These are phyloP conservation scores for Acholoe squamosa DNA, from an alignment of 2,888 invertebrate genomes.

Conservation along the genomic window DNA sequence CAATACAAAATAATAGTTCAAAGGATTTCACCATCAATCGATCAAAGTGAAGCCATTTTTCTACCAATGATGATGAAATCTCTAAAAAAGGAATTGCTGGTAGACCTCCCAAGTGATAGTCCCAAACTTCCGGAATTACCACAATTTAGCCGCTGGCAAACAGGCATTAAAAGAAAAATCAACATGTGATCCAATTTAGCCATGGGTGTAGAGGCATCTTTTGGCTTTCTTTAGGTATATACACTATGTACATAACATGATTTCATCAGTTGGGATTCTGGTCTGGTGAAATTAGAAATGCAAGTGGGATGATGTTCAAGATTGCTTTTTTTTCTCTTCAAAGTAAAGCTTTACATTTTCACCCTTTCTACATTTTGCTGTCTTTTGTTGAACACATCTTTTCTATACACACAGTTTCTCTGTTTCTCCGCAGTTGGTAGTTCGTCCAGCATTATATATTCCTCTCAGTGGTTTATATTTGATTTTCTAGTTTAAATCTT, in stretches of 20 bases:
- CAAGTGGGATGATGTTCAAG: conserved; percentile 30
- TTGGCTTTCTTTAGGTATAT: too few relatives aligned
- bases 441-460: neutral
- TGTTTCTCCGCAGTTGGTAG: conserved; percentile 3
- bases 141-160: too few relatives aligned
- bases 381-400: neutral
- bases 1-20: too few relatives aligned
- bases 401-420: neutral
- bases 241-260: neutral
- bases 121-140: too few relatives aligned
- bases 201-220: too few relatives aligned
- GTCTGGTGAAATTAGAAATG: neutral
- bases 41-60: too few relatives aligned
- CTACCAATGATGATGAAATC: too few relatives aligned
- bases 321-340: conserved; percentile 21
- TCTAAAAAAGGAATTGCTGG: too few relatives aligned
- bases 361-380: neutral
- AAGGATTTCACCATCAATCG: too few relatives aligned
- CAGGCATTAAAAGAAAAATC: too few relatives aligned
- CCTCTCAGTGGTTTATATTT: conserved; percentile 1
- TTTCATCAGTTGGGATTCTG: neutral
- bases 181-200: too few relatives aligned
- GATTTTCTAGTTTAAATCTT: neutral
- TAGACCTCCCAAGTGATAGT: too few relatives aligned
- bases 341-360: conserved; percentile 15